Evolutionary conservation across 2,113 vertebrate species (phyloP).

Genomic region (Esox niger): DNA sequence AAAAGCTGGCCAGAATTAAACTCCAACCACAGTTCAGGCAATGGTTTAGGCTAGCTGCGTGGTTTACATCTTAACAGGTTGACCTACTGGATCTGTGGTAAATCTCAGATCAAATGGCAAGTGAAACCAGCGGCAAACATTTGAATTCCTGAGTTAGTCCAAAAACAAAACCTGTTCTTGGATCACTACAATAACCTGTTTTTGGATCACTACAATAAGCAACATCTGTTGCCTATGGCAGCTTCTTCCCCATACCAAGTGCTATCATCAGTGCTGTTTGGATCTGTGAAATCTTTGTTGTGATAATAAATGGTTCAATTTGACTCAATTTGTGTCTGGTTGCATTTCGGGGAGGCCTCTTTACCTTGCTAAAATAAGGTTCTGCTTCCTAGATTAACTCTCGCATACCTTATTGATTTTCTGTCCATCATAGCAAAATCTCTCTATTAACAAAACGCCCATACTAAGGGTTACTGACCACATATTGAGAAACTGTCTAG

Average conservation of each 20-base stretch:
- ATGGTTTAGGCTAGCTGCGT: too few species aligned
- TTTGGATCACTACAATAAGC: too few species aligned
- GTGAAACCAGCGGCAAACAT: too few species aligned
- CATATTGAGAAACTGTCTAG: too few species aligned
- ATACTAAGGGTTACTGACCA: background rate
- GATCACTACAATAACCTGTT: too few species aligned
- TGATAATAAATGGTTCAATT: constrained; percentile 62
- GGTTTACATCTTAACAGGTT: too few species aligned
- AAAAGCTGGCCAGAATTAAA: background rate
- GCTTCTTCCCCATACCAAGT: background rate
- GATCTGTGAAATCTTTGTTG: constrained; percentile 32
- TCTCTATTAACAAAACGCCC: background rate
- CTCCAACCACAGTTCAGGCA: background rate
- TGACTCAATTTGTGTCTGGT: constrained; percentile 47
- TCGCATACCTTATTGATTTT: constrained; percentile 48
- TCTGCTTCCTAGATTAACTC: constrained; percentile 46
- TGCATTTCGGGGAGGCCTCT: constrained; percentile 39
- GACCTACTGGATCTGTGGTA: too few species aligned
- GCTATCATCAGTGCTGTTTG: constrained; percentile 11
- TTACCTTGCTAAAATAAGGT: constrained; percentile 50
- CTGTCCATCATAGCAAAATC: constrained; percentile 31
- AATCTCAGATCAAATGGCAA: too few species aligned
- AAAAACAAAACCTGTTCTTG: too few species aligned
- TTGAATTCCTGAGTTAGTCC: too few species aligned
- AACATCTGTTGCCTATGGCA: background rate